Base-by-base conservation (phyloP, 23 tunicate species). In the Oikopleura dioica region DNA sequence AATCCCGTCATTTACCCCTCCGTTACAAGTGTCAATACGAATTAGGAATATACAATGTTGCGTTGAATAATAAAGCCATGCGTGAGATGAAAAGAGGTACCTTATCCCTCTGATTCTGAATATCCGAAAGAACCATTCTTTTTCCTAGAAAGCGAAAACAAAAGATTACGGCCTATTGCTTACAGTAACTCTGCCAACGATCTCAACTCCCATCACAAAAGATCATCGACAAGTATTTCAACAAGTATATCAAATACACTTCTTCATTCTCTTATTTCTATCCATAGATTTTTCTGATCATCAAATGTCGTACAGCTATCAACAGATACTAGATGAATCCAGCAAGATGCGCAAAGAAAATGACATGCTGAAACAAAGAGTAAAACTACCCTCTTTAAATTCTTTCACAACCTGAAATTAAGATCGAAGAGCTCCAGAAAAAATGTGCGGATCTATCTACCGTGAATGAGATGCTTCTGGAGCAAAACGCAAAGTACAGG, bases 401-500 rank as follows among this genome's bases (percentile, higher is more conserved):
- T n/a, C n/a, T n/a, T n/a, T n/a, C n/a, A n/a, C n/a, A n/a, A n/a
- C n/a, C n/a, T n/a, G n/a, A n/a, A n/a, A n/a, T 44, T 44, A 12
- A 63, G 72, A 63, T 63, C 33, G 81, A 78, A 59, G 85, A 94
- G 36, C 77, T 94, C 50, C 83, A 92, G 69, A 84, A 84, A 50
- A 88, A 84, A 59, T 95, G 86, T 35, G 83, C 99, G 1, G 99
- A 86, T 68, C 79, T 94, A 12, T 84, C 99, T 28, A 94, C 99
- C 35, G 83, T 94, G 35, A 94, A 94, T 69, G 99, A 94, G 79
- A 87, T 86, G 37, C 77, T 94, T 1, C 79, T 94, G 75, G 99
- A 94, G 75, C 99, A 94, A 77, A 94, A 94, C 77, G 99, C 99
- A 30, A 95, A 86, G 79, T 94, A 87, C 72, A 81, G 99, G 1